Evolutionary conservation across 2,797 vertebrate genomes (phyloP).

Genomic region (Clarias laeviceps): DNA sequence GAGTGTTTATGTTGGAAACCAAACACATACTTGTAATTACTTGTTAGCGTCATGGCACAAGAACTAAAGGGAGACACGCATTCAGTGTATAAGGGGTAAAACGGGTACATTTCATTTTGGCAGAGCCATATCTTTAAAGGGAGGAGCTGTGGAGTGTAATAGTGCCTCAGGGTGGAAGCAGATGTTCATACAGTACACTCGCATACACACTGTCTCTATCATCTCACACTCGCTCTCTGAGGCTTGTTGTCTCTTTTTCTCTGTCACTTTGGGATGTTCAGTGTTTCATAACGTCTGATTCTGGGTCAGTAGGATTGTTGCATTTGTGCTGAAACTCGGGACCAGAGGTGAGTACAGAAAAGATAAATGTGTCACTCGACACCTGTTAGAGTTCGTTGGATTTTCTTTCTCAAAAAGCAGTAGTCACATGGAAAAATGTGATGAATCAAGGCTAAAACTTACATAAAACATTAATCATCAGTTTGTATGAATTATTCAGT

Average conservation of each 20-base stretch:
- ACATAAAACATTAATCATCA: neutral
- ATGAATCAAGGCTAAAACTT: neutral
- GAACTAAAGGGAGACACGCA: neutral
- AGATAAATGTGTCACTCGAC: no score
- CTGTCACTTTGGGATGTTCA: neutral
- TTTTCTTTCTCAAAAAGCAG: neutral
- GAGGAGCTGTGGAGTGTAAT: slow-evolving; percentile 5
- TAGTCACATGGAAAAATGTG: neutral
- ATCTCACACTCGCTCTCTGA: neutral
- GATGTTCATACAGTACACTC: slow-evolving; percentile 1
- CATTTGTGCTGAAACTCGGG: neutral
- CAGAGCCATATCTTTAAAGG: neutral
- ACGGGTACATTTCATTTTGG: neutral
- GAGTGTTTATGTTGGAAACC: neutral
- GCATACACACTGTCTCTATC: neutral
- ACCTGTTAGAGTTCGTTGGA: neutral
- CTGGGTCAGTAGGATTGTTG: neutral
- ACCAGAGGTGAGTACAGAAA: neutral
- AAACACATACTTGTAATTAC: neutral
- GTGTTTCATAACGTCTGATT: neutral
- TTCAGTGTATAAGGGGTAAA: no score
- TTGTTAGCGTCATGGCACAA: neutral
- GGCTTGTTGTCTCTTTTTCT: neutral
- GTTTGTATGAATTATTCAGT: neutral
- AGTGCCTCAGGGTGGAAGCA: slow-evolving; percentile 11